phyloP scores from a whole-genome alignment of 2,888 invertebrate genomes.

The Nesidiocoris tenuis region DNA sequence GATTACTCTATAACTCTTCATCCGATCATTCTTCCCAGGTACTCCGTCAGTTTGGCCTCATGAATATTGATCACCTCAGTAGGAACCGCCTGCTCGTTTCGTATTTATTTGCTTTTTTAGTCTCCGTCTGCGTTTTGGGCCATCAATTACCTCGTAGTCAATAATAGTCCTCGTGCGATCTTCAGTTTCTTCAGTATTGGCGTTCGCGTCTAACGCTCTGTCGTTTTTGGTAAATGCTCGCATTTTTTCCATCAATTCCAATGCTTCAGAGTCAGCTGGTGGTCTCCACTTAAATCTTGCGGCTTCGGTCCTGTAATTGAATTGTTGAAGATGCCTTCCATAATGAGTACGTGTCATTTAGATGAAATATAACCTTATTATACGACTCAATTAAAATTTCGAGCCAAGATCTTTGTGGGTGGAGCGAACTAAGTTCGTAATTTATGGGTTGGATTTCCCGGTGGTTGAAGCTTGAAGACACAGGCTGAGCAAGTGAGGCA shows the following conservation, averaged over 20 bases:
- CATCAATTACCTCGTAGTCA: background rate
- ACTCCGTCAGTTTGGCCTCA: background rate
- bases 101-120: background rate
- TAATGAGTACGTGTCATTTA: background rate
- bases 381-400: background rate
- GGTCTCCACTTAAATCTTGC: background rate
- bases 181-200: background rate
- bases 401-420: no score
- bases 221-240: no score
- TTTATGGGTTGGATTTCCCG: background rate
- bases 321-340: background rate
- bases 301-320: background rate
- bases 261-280: background rate
- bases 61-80: background rate
- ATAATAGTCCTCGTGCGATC: background rate
- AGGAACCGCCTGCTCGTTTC: background rate
- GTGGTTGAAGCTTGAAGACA: no score
- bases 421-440: background rate
- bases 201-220: no score
- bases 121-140: background rate
- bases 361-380: background rate
- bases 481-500: no score
- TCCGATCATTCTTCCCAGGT: background rate
- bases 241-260: background rate
- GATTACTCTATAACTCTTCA: background rate